Conservation (phyloP, 2,113 vertebrate species). For the Pardalotus punctatus region DNA sequence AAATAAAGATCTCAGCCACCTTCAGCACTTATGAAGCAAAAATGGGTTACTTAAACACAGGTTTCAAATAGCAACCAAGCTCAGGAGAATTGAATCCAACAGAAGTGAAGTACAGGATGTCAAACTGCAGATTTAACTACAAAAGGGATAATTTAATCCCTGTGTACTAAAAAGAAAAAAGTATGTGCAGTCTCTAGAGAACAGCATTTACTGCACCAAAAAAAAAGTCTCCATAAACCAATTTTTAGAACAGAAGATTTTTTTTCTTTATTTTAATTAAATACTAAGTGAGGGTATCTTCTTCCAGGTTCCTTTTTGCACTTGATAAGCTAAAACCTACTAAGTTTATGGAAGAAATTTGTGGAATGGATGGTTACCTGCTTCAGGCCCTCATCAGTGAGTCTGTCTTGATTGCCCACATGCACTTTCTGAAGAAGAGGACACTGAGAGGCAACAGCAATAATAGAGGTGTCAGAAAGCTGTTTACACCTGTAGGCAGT, state of each 20-base stretch:
- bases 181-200: neutral
- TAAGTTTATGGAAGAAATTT: neutral
- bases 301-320: neutral
- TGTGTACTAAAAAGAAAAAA: neutral
- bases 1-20: neutral
- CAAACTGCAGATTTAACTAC: neutral
- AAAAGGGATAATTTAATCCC: neutral
- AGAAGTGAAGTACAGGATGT: neutral
- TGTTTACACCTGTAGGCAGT: constrained; percentile 97
- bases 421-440: constrained; percentile 94
- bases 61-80: neutral
- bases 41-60: neutral
- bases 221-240: neutral
- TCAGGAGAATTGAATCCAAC: neutral
- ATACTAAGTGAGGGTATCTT: neutral
- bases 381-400: constrained; percentile 90
- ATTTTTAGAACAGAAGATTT: neutral
- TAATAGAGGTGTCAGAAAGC: constrained; percentile 90
- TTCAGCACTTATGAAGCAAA: neutral
- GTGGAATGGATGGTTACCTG: constrained; percentile 76
- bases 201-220: neutral
- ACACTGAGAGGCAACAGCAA: constrained; percentile 87
- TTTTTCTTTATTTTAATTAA: neutral
- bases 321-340: neutral
- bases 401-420: constrained; percentile 96